Evolutionary conservation across 2,113 vertebrate species (phyloP).

Genomic region (Maccullochella peelii): DNA sequence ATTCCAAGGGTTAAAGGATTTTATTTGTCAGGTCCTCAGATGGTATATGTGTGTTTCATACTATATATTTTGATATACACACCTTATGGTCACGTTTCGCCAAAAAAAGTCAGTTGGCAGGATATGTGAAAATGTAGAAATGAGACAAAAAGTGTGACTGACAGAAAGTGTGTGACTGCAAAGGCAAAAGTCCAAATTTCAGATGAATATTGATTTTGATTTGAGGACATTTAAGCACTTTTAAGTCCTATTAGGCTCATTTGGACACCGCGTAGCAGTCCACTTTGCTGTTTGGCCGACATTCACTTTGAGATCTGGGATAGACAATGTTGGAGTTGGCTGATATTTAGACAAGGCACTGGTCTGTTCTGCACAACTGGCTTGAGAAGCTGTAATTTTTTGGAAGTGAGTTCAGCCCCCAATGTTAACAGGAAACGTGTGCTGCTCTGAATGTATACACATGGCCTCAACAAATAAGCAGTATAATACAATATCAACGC

Average conservation of each 20-base stretch:
- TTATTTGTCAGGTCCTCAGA: neutral
- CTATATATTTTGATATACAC: neutral
- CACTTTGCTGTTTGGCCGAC: conserved; percentile 24
- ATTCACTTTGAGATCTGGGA: conserved; percentile 49
- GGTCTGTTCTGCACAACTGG: conserved; percentile 75
- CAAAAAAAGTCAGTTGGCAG: neutral
- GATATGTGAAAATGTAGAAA: neutral
- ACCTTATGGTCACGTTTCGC: neutral
- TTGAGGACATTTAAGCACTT: conserved; percentile 18
- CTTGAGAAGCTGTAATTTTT: conserved; percentile 76
- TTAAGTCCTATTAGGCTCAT: neutral
- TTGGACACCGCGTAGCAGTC: conserved; percentile 17
- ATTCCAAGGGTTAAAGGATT: neutral
- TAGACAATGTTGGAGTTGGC: conserved; percentile 71
- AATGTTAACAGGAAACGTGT: conserved; percentile 82
- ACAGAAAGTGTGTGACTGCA: neutral
- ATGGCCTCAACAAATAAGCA: conserved; percentile 79
- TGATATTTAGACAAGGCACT: conserved; percentile 79
- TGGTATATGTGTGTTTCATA: neutral
- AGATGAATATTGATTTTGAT: conserved; percentile 13
- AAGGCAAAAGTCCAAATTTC: neutral
- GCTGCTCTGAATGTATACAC: conserved; percentile 77
- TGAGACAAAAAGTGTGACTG: neutral
- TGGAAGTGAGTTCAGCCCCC: conserved; percentile 67
- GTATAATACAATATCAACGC: conserved; percentile 72